Percentiles rank a stretch among this genome's conserved stretches.
Conservation (phyloP, 1,140 invertebrate species). For the Riptortus pedestris region DNA sequence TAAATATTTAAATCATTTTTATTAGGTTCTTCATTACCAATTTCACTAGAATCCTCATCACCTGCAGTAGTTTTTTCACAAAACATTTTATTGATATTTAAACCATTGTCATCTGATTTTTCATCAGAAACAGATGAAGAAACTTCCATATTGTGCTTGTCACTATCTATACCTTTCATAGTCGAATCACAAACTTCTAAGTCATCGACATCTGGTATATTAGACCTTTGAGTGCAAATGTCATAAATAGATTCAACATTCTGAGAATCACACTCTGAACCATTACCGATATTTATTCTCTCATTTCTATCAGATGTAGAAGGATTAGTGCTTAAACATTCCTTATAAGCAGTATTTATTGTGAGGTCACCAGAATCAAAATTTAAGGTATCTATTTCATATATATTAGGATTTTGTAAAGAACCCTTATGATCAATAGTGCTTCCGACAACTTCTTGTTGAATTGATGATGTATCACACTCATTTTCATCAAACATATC, state of each 20-base stretch:
- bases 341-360: too few relatives aligned
- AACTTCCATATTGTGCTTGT: too few relatives aligned
- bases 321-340: too few relatives aligned
- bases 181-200: too few relatives aligned
- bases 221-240: not conserved
- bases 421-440: too few relatives aligned
- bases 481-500: constrained; percentile 9
- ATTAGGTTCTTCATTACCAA: not conserved
- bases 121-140: not conserved
- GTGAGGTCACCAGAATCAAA: too few relatives aligned
- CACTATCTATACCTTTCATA: too few relatives aligned
- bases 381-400: constrained; percentile 1
- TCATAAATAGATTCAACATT: not conserved
- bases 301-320: too few relatives aligned
- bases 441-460: not conserved
- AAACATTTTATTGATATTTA: too few relatives aligned
- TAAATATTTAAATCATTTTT: not conserved
- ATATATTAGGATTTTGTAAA: not conserved
- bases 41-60: not conserved
- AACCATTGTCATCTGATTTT: not conserved
- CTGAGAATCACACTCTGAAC: too few relatives aligned
- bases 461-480: not conserved
- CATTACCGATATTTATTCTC: too few relatives aligned
- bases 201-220: too few relatives aligned
- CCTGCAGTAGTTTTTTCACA: not conserved